Evolutionary conservation across 2,888 invertebrate genomes (phyloP).

Genomic region (Schrankia costaestrigalis): DNA sequence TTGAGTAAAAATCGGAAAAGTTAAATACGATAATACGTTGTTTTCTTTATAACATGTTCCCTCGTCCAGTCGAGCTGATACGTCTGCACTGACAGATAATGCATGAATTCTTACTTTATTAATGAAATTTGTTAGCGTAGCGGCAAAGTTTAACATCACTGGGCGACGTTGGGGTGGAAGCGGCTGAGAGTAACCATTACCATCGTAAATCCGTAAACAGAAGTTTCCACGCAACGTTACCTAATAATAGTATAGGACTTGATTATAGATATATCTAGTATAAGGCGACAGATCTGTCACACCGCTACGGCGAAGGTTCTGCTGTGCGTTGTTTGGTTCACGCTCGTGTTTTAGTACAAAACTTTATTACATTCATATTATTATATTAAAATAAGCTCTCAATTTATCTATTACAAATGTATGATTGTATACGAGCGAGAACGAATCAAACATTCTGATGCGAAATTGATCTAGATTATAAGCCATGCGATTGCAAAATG

Average conservation of each 20-base stretch:
- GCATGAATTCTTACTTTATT: slow-evolving; percentile 40
- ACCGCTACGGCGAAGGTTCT: slow-evolving; percentile 65
- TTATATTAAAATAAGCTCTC: not conserved
- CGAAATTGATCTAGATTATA: slow-evolving; percentile 41
- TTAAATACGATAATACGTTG: slow-evolving; percentile 69
- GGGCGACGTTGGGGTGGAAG: slow-evolving; percentile 37
- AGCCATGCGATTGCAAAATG: slow-evolving; percentile 49
- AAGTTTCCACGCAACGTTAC: slow-evolving; percentile 25
- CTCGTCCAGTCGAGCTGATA: slow-evolving; percentile 48
- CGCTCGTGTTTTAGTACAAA: slow-evolving; percentile 21
- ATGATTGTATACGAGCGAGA: slow-evolving; percentile 15
- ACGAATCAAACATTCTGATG: slow-evolving; percentile 32
- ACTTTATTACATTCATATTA: not conserved
- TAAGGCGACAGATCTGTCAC: slow-evolving; percentile 74
- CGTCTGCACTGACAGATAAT: slow-evolving; percentile 34
- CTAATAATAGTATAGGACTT: slow-evolving; percentile 53
- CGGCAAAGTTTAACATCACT: slow-evolving; percentile 53
- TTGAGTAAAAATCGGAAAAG: slow-evolving; percentile 73
- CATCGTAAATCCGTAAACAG: too few species aligned
- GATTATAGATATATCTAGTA: slow-evolving; percentile 61
- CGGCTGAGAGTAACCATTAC: too few species aligned
- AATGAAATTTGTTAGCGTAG: slow-evolving; percentile 59
- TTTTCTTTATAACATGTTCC: slow-evolving; percentile 67
- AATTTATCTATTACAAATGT: not conserved
- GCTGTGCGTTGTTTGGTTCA: slow-evolving; percentile 61